phyloP scores from a whole-genome alignment of 1,140 invertebrate genomes.

The Listronotus oregonensis region DNA sequence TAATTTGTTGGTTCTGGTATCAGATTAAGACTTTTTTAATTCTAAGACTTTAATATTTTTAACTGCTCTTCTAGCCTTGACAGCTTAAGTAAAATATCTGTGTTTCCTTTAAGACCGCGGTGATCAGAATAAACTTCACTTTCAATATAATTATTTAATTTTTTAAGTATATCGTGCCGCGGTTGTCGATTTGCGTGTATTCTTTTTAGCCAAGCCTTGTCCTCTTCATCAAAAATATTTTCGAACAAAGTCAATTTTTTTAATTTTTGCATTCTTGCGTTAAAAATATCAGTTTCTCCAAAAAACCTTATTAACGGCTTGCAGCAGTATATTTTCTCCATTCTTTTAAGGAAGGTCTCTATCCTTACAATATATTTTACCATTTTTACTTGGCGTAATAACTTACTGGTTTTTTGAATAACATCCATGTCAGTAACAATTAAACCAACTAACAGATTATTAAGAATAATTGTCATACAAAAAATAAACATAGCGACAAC shows the following conservation, averaged over 20 bases:
- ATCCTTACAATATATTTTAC: constrained; percentile 33
- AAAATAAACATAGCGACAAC: constrained; percentile 40
- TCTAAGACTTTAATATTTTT: not conserved
- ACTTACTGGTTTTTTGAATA: constrained; percentile 37
- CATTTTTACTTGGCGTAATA: constrained; percentile 38
- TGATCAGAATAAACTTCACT: constrained; percentile 13
- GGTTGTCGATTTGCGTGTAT: constrained; percentile 8
- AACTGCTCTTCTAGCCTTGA: constrained; percentile 19
- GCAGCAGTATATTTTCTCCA: not conserved
- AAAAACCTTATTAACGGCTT: not conserved
- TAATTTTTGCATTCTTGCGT: not conserved
- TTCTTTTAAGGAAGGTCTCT: constrained; percentile 25
- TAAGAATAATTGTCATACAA: constrained; percentile 43
- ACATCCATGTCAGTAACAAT: constrained; percentile 43
- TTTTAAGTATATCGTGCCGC: constrained; percentile 5
- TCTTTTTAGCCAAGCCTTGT: constrained; percentile 10
- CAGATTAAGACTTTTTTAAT: no score
- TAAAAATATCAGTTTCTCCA: constrained; percentile 1
- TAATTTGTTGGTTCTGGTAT: no score
- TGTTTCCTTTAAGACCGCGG: constrained; percentile 4
- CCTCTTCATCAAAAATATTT: constrained; percentile 20
- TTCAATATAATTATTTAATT: constrained; percentile 19
- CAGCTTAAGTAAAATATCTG: constrained; percentile 26
- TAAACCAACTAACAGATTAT: constrained; percentile 41
- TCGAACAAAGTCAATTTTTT: not conserved